These are phyloP conservation scores for Cryptocheilus praepositus DNA, from an alignment of 2,888 invertebrate genomes.

Conservation along the genomic window DNA sequence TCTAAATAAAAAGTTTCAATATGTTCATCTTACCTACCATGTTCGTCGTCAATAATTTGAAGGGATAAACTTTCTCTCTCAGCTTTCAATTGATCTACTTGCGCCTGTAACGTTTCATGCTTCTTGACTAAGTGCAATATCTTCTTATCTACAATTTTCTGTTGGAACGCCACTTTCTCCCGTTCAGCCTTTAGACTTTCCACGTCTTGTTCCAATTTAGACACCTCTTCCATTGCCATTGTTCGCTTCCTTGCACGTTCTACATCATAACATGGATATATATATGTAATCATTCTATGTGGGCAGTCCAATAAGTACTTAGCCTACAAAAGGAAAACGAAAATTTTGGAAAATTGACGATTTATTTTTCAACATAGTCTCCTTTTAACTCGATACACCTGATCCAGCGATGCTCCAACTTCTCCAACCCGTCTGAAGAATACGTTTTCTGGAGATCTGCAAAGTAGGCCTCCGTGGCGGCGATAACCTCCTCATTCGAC, in stretches of 20 bases:
- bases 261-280: constrained; percentile 28
- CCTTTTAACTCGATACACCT: too few species aligned
- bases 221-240: constrained; percentile 23
- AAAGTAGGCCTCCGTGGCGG: too few species aligned
- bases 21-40: constrained; percentile 47
- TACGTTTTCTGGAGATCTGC: too few species aligned
- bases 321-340: too few species aligned
- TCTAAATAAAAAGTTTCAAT: neutral
- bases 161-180: constrained; percentile 46
- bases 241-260: constrained; percentile 40
- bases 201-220: constrained; percentile 41
- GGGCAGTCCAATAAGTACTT: too few species aligned
- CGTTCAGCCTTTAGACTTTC: constrained; percentile 40
- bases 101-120: constrained; percentile 43
- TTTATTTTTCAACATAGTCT: too few species aligned
- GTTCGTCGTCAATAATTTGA: constrained; percentile 61
- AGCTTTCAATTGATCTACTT: constrained; percentile 45
- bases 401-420: too few species aligned
- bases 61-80: constrained; percentile 52
- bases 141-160: constrained; percentile 61
- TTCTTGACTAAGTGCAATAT: constrained; percentile 42
- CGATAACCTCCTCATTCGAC: too few species aligned
- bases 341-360: too few species aligned
- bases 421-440: too few species aligned
- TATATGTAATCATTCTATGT: neutral